These are phyloP conservation scores for Iguana delicatissima DNA, from an alignment of 2,797 vertebrate genomes.

Conservation along the genomic window DNA sequence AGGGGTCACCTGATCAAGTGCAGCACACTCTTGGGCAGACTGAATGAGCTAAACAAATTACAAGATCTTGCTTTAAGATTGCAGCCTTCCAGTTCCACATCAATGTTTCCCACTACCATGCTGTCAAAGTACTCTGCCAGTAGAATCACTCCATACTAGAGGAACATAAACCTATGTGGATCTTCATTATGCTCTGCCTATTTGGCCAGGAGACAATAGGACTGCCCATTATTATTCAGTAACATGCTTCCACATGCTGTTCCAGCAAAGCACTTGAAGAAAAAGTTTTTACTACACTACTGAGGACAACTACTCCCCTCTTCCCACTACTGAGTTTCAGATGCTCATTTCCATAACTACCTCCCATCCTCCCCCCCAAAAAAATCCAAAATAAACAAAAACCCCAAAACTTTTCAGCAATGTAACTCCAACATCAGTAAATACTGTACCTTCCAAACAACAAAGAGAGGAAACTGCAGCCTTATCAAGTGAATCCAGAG, in stretches of 20 bases:
- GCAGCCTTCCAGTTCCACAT: background rate
- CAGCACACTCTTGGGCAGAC: background rate
- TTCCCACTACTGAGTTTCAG: too few relatives aligned
- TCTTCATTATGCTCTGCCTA: background rate
- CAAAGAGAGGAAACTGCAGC: slow-evolving; percentile 56
- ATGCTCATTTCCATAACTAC: background rate
- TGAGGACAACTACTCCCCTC: background rate
- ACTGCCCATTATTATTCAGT: background rate
- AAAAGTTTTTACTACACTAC: background rate
- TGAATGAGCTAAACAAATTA: background rate
- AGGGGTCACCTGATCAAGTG: background rate
- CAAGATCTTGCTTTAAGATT: background rate
- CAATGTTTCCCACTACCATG: background rate
- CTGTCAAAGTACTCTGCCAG: background rate
- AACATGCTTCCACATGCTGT: background rate
- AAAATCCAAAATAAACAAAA: background rate
- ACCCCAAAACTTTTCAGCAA: background rate
- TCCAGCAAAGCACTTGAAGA: background rate
- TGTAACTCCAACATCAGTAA: slow-evolving; percentile 2
- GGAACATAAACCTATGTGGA: background rate
- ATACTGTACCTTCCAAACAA: slow-evolving; percentile 33
- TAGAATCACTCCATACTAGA: background rate
- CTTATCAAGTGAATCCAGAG: slow-evolving; percentile 48
- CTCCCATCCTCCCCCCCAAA: background rate
- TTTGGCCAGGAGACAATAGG: background rate